Evolutionary conservation across 2,113 vertebrate species (phyloP).

Genomic region (Varanus komodoensis): DNA sequence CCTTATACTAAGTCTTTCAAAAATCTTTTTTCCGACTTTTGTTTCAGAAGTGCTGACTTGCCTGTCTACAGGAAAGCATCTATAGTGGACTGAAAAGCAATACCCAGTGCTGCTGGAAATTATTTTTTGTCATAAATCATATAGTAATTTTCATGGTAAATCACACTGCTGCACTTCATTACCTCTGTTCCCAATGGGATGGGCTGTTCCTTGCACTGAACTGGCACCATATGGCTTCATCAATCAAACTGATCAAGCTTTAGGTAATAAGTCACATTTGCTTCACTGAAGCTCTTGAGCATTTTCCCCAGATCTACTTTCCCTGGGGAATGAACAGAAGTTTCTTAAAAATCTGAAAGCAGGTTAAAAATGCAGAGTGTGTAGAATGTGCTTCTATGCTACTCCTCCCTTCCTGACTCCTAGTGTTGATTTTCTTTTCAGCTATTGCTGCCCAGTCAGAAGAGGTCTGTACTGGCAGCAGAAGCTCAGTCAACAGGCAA

Average conservation of each 20-base stretch:
- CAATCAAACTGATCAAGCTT: not conserved
- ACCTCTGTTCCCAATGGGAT: fast-evolving
- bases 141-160: not conserved
- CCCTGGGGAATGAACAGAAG: not conserved
- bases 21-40: not conserved
- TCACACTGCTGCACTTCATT: conserved; percentile 23
- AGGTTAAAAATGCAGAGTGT: not conserved
- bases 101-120: not conserved
- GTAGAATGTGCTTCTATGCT: not conserved
- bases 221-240: conserved; percentile 8
- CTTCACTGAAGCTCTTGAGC: not conserved
- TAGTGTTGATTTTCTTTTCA: not conserved
- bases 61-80: not conserved
- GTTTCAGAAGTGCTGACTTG: conserved; percentile 8
- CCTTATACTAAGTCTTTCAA: not conserved
- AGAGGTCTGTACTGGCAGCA: not conserved
- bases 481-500: not conserved
- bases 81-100: not conserved
- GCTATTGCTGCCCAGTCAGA: not conserved
- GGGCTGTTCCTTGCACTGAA: not conserved
- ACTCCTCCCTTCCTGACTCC: not conserved
- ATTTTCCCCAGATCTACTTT: not conserved
- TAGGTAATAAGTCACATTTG: not conserved
- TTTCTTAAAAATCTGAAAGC: not conserved
- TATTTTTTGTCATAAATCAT: not conserved